Conservation (phyloP, 2,888 invertebrate genomes). For the Ectobius pallidus region DNA sequence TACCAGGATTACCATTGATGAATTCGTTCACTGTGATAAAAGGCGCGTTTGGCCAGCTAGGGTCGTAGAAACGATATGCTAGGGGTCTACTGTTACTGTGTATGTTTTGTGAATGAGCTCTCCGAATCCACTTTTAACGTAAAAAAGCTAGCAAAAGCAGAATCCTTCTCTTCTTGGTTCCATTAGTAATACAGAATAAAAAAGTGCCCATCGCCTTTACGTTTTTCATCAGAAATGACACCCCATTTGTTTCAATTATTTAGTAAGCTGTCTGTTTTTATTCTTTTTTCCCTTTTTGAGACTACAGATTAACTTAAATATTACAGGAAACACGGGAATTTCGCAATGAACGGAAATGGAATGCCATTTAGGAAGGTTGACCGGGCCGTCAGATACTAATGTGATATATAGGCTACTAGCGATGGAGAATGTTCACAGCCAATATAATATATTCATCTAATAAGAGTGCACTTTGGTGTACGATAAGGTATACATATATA, state of each 20-base stretch:
- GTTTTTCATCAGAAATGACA: conserved; percentile 29
- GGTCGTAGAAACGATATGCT: conserved; percentile 3
- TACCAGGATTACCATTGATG: conserved; percentile 18
- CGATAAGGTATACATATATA: too few species aligned
- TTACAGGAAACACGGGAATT: conserved; percentile 29
- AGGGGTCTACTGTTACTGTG: neutral
- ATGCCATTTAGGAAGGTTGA: conserved; percentile 28
- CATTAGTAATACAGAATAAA: conserved; percentile 19
- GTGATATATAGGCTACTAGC: neutral
- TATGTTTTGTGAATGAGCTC: conserved; percentile 7
- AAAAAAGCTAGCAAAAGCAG: too few species aligned
- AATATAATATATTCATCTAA: conserved; percentile 23
- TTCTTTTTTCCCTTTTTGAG: conserved; percentile 28
- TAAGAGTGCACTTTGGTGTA: conserved; percentile 13
- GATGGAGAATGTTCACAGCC: conserved; percentile 10
- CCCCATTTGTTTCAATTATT: conserved; percentile 25
- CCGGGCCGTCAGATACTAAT: neutral
- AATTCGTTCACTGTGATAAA: conserved; percentile 7
- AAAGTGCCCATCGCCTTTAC: conserved; percentile 6
- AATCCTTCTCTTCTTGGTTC: conserved; percentile 10
- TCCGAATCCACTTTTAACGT: too few species aligned
- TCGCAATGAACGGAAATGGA: conserved; percentile 27
- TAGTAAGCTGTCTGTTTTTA: conserved; percentile 27
- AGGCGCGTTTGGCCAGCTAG: neutral
- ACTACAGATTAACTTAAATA: conserved; percentile 30